Base-by-base conservation (phyloP, 2,888 invertebrate genomes). In the Athripsodes cinereus region DNA sequence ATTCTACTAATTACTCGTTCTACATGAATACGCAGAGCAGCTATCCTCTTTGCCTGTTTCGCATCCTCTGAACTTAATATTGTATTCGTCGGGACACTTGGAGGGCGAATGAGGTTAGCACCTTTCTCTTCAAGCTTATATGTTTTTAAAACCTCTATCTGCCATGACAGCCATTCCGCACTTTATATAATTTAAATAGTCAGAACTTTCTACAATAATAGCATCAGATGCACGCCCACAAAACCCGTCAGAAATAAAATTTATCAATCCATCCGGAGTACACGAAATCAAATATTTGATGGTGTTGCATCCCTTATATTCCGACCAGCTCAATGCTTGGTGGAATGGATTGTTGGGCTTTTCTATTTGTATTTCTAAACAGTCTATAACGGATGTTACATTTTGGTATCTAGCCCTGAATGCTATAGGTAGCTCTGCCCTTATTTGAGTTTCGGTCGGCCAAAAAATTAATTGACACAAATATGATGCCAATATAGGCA, bases 1-100 rank as follows among this genome's bases (percentile, higher is more conserved):
- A 53, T 11, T 22, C 53, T 46, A 1, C 53, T 16, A 11, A 53
- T 53, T 2, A 53, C 53, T 2, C 53, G 19, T 55, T 64, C 60
- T n/a, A 62, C 50, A 49, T 62, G 64, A 11, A 62, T 55, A 34
- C 64, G 34, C 34, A 61, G 40, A 10, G 59, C 52, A 11, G 64
- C 64, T 21, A 64, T 62, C 35, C 47, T n/a, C 48, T 61, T 64
- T n/a, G 48, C 48, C 40, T 55, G 20, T 18, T 26, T 22, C 1
- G 59, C 61, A 34, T 64, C 57, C 13, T 52, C 11, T 46, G 48
- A 54, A 6, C 55, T 50, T 10, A 48, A 35, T 34, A 40, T 51
- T 31, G 21, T 40, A n/a, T 26, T 35, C 13, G 18, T 35, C 6
- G 22, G 10, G 22, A 31, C 31, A 31, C 6, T 31, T 6, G 31